Conservation (phyloP, 2,113 vertebrate species). For the Mastomys coucha region DNA sequence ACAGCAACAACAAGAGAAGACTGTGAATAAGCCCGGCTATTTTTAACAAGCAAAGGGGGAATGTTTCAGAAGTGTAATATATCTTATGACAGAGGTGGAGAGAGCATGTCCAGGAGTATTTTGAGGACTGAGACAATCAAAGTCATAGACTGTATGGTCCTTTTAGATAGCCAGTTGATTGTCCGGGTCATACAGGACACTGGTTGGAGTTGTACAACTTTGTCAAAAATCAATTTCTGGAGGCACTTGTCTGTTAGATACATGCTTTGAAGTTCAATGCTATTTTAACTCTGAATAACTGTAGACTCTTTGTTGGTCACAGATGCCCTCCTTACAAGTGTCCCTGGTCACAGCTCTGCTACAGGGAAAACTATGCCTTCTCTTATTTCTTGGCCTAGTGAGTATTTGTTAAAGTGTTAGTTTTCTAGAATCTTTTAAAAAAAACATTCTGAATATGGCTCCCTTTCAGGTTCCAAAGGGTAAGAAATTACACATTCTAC, state of each 20-base stretch:
- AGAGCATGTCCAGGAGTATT: slow-evolving; percentile 27
- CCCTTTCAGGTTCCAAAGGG: not conserved
- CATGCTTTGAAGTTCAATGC: slow-evolving; percentile 30
- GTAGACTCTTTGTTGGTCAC: slow-evolving; percentile 15
- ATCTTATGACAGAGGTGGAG: slow-evolving; percentile 10
- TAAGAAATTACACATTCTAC: not conserved
- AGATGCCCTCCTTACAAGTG: not conserved
- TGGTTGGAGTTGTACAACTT: slow-evolving; percentile 41
- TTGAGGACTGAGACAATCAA: slow-evolving; percentile 60
- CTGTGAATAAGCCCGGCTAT: slow-evolving; percentile 71
- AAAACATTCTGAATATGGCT: slow-evolving; percentile 38
- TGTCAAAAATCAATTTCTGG: slow-evolving; percentile 51
- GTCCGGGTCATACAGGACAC: not conserved
- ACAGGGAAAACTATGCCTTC: not conserved
- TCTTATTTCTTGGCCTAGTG: slow-evolving; percentile 1
- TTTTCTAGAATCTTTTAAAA: slow-evolving; percentile 21
- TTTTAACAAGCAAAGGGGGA: slow-evolving; percentile 75
- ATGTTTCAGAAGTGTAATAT: slow-evolving; percentile 37
- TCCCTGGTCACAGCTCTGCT: not conserved
- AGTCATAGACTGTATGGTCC: not conserved
- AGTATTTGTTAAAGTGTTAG: slow-evolving; percentile 7
- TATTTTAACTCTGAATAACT: slow-evolving; percentile 30
- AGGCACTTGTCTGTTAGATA: slow-evolving; percentile 43
- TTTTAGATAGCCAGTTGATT: slow-evolving; percentile 51
- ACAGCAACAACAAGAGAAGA: slow-evolving; percentile 6